Conservation (phyloP, 2,888 invertebrate genomes). For the Rhamnusium bicolor region DNA sequence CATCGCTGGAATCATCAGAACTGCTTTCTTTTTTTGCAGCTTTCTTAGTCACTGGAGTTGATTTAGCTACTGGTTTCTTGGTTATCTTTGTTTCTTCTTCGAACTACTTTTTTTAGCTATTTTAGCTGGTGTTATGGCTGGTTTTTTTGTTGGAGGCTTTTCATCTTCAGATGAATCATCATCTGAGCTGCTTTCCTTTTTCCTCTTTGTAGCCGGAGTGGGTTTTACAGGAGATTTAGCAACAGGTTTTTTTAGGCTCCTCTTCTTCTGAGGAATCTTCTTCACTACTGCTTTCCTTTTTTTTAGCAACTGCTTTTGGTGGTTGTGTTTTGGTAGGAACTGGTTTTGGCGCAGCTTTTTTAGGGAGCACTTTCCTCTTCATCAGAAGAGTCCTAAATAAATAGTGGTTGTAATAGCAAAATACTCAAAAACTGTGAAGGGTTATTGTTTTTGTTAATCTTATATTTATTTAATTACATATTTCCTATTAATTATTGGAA, state of each 20-base stretch:
- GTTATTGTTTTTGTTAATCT: no score
- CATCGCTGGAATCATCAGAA: conserved; percentile 69
- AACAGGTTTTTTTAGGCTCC: conserved; percentile 17
- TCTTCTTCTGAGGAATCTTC: conserved; percentile 26
- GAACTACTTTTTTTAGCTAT: conserved; percentile 40
- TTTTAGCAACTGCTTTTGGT: conserved; percentile 1
- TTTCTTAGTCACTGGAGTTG: conserved; percentile 43
- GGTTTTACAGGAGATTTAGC: conserved; percentile 9
- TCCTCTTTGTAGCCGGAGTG: conserved; percentile 7
- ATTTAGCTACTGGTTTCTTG: conserved; percentile 4
- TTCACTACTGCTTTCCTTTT: conserved; percentile 58
- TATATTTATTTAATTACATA: no score
- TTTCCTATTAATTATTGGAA: no score
- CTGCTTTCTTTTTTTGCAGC: conserved; percentile 64
- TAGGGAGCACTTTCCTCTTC: conserved; percentile 25
- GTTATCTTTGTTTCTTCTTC: conserved; percentile 27
- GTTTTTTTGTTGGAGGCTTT: conserved; percentile 34
- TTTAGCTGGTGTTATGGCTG: conserved; percentile 27
- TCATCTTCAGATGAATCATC: conserved; percentile 42
- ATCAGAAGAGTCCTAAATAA: conserved; percentile 25
- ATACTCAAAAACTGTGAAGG: not conserved
- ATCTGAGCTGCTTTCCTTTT: conserved; percentile 44
- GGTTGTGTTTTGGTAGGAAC: conserved; percentile 23
- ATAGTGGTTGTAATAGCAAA: not conserved
- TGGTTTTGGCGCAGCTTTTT: conserved; percentile 42